Evolutionary conservation across 1,140 invertebrate genomes (phyloP).

Genomic region (Acromyrmex charruanus): DNA sequence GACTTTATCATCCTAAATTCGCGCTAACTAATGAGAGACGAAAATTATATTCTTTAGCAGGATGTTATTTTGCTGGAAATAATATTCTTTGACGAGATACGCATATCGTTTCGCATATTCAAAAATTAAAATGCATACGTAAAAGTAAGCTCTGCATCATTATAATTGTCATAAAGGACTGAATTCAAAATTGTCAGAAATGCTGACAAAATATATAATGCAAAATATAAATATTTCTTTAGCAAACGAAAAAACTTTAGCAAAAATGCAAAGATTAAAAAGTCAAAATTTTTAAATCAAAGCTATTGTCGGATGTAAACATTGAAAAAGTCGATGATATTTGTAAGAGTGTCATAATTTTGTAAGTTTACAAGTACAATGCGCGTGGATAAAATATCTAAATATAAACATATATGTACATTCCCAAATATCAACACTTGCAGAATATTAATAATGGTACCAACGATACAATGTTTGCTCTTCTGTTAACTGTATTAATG

Average conservation of each 20-base stretch:
- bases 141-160: constrained; percentile 46
- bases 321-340: not conserved
- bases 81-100: constrained; percentile 24
- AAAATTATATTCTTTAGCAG: constrained; percentile 56
- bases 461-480: constrained; percentile 42
- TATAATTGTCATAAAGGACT: constrained; percentile 55
- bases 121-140: constrained; percentile 30
- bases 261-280: not conserved
- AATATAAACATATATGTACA: constrained; percentile 23
- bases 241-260: no score
- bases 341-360: constrained; percentile 29
- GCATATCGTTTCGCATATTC: constrained; percentile 12
- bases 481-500: constrained; percentile 54
- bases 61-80: constrained; percentile 23
- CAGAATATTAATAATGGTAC: constrained; percentile 55
- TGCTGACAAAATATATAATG: not conserved
- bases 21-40: constrained; percentile 50
- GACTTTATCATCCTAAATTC: constrained; percentile 62
- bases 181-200: constrained; percentile 28
- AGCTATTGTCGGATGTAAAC: constrained; percentile 8
- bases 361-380: constrained; percentile 31
- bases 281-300: constrained; percentile 17
- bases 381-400: constrained; percentile 8
- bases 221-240: constrained; percentile 3
- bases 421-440: constrained; percentile 34